A percentile compares a stretch with the other conserved stretches of the same genome.
phyloP scores from a whole-genome alignment of 2,888 invertebrate genomes.

The Calliphora vomitoria region DNA sequence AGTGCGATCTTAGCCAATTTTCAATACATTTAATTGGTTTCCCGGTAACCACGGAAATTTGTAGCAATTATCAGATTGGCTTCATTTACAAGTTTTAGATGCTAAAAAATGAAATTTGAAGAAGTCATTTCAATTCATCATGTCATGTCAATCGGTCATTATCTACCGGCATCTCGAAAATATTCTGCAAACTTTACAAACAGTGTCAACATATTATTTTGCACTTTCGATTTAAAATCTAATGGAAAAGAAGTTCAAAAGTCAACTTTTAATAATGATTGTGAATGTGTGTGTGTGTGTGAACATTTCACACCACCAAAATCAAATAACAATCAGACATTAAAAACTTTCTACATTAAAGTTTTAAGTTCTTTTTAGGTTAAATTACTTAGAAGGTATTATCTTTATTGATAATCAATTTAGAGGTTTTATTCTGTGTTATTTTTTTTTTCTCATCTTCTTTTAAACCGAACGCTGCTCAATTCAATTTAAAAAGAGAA shows the following conservation, averaged over 20 bases:
- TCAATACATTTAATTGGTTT: too few species aligned
- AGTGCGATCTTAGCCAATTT: too few species aligned
- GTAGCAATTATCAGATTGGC: too few species aligned
- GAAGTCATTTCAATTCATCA: too few species aligned
- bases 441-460: background rate
- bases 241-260: background rate
- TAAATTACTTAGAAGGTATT: conserved; percentile 9
- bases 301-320: background rate
- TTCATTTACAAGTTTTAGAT: too few species aligned
- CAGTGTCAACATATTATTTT: too few species aligned
- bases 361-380: background rate
- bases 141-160: too few species aligned
- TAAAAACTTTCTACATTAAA: conserved; percentile 17
- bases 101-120: too few species aligned
- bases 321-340: background rate
- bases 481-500: conserved; percentile 49
- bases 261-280: background rate
- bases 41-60: too few species aligned
- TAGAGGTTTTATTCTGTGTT: conserved; percentile 10
- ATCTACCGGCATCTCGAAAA: too few species aligned
- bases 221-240: background rate
- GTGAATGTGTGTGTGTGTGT: background rate
- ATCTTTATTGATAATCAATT: conserved; percentile 33
- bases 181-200: too few species aligned
- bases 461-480: background rate